Conservation (phyloP, 2,888 invertebrate genomes). For the Xylocampa areola region DNA sequence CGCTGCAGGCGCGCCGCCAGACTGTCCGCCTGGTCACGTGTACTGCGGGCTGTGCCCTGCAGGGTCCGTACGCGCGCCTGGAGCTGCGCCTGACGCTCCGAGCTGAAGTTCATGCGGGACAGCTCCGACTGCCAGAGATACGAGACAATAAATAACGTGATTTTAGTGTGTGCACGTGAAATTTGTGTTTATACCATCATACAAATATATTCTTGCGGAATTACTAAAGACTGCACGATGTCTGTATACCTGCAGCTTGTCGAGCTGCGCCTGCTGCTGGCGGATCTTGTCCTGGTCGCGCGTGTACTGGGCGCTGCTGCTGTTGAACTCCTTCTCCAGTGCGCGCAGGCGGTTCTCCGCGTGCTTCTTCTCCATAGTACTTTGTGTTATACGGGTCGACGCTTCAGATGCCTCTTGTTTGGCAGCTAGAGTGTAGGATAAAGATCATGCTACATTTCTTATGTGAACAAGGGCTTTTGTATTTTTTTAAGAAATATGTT, state of each 20-base stretch:
- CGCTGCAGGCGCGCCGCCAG: conserved; percentile 90
- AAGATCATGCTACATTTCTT: too few relatives aligned
- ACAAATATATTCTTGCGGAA: too few relatives aligned
- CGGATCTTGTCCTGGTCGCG: conserved; percentile 91
- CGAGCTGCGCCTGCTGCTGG: conserved; percentile 67
- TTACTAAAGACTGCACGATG: too few relatives aligned
- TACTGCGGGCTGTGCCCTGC: conserved; percentile 81
- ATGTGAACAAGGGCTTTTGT: too few relatives aligned
- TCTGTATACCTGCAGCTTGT: conserved; percentile 84
- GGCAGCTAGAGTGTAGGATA: conserved; percentile 91
- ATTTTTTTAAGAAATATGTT: too few relatives aligned
- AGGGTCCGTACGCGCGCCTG: conserved; percentile 85
- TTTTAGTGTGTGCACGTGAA: too few relatives aligned
- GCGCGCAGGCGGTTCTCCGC: conserved; percentile 90
- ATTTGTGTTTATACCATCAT: too few relatives aligned
- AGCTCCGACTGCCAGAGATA: conserved; percentile 82
- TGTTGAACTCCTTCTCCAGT: conserved; percentile 92
- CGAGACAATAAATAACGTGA: too few relatives aligned
- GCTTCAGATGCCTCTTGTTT: conserved; percentile 94
- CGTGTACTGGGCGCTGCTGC: conserved; percentile 91
- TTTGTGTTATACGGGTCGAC: conserved; percentile 94
- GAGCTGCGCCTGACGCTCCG: conserved; percentile 89
- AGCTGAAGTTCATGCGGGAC: conserved; percentile 89
- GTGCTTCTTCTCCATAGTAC: conserved; percentile 93
- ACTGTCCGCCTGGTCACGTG: conserved; percentile 79